Evolutionary conservation across 1,140 invertebrate genomes (phyloP).

Genomic region (Trichoplusia ni): DNA sequence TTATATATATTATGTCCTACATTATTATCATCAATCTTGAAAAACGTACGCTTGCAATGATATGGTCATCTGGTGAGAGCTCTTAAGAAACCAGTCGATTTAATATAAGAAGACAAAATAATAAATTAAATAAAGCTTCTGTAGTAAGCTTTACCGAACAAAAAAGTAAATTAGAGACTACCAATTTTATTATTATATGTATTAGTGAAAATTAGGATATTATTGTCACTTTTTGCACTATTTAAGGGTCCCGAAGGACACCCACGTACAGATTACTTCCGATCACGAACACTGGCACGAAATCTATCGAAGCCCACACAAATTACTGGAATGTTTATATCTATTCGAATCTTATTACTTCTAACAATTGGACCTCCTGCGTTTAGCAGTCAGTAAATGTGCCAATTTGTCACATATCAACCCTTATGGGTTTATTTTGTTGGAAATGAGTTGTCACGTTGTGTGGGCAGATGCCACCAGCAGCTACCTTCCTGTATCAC

Average conservation of each 20-base stretch:
- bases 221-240: slow-evolving; percentile 29
- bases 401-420: slow-evolving; percentile 72
- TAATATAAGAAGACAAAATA: not conserved
- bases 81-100: too few relatives aligned
- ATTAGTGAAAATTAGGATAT: slow-evolving; percentile 7
- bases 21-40: too few relatives aligned
- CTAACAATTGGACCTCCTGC: slow-evolving; percentile 59
- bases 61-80: too few relatives aligned
- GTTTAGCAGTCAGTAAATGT: slow-evolving; percentile 40
- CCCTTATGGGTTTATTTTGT: slow-evolving; percentile 57
- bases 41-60: too few relatives aligned
- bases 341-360: slow-evolving; percentile 40
- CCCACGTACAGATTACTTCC: slow-evolving; percentile 56
- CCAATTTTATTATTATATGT: not conserved
- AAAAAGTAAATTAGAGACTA: not conserved
- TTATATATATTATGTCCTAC: not conserved
- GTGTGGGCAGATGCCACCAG: slow-evolving; percentile 69
- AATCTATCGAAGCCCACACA: slow-evolving; percentile 32
- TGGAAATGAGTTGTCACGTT: slow-evolving; percentile 71
- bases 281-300: slow-evolving; percentile 52
- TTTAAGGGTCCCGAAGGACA: slow-evolving; percentile 34
- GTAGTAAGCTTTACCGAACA: too few relatives aligned
- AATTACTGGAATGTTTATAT: slow-evolving; percentile 32
- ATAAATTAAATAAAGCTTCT: not conserved
- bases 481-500: slow-evolving; percentile 75